These are phyloP conservation scores for Sarotherodon lohbergeri DNA, from an alignment of 2,113 vertebrate species.

Conservation along the genomic window DNA sequence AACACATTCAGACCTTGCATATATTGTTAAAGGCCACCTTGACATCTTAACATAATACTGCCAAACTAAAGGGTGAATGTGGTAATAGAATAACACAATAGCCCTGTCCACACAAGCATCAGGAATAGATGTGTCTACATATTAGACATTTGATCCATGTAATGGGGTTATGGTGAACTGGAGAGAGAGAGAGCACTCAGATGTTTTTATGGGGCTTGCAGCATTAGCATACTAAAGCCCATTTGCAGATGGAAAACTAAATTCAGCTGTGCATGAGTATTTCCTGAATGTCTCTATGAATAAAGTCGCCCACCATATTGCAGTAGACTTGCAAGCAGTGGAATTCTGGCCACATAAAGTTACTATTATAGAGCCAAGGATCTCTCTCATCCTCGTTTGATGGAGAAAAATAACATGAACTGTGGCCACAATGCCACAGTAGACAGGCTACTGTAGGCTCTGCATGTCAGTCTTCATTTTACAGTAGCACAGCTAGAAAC, in stretches of 20 bases:
- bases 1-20: neutral
- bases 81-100: neutral
- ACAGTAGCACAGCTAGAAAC: neutral
- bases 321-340: constrained; percentile 25
- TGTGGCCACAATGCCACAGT: constrained; percentile 31
- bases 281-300: constrained; percentile 49
- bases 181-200: constrained; percentile 21
- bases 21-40: neutral
- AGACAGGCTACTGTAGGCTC: constrained; percentile 33
- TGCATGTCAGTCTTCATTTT: constrained; percentile 34
- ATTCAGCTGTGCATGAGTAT: constrained; percentile 44
- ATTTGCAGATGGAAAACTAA: constrained; percentile 53
- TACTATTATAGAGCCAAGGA: constrained; percentile 24
- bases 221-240: constrained; percentile 48
- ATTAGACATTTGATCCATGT: neutral
- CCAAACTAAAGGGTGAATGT: neutral
- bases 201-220: constrained; percentile 35
- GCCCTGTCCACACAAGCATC: neutral
- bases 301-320: constrained; percentile 40
- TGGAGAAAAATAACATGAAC: constrained; percentile 44
- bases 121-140: neutral
- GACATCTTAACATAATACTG: neutral
- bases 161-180: neutral
- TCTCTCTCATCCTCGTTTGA: constrained; percentile 32
- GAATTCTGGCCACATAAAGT: constrained; percentile 46